phyloP scores from a whole-genome alignment of 1,140 invertebrate genomes.

The Ganaspis sp. region DNA sequence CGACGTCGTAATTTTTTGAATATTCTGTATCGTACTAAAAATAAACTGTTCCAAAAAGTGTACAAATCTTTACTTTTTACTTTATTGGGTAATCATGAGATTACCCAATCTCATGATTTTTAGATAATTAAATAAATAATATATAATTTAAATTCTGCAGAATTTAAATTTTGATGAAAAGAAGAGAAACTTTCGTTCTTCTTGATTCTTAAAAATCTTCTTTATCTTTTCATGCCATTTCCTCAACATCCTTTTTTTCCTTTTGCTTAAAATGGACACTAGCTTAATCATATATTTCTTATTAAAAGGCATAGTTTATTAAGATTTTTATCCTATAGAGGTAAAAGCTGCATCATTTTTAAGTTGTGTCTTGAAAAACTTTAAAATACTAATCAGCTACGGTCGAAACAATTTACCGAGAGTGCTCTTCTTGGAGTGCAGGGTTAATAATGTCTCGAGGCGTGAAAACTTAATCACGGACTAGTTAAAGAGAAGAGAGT shows the following conservation, averaged over 20 bases:
- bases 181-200: too few species aligned
- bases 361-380: background rate
- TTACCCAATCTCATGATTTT: too few species aligned
- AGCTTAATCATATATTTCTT: background rate
- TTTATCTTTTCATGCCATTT: background rate
- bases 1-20: too few species aligned
- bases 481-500: conserved; percentile 20
- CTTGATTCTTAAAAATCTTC: background rate
- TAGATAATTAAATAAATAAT: too few species aligned
- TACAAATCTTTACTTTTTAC: too few species aligned
- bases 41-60: too few species aligned
- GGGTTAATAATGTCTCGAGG: conserved; percentile 27
- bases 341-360: background rate
- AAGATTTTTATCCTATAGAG: background rate
- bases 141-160: too few species aligned
- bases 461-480: conserved; percentile 27
- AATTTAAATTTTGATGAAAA: too few species aligned
- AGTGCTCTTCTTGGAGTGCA: conserved; percentile 20
- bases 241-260: background rate
- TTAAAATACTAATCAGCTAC: conserved; percentile 25
- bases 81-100: too few species aligned
- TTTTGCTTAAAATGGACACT: background rate
- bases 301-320: background rate
- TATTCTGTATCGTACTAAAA: too few species aligned
- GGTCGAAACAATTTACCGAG: conserved; percentile 27